Conservation (phyloP, 2,113 vertebrate genomes). For the Xiphorhynchus elegans region DNA sequence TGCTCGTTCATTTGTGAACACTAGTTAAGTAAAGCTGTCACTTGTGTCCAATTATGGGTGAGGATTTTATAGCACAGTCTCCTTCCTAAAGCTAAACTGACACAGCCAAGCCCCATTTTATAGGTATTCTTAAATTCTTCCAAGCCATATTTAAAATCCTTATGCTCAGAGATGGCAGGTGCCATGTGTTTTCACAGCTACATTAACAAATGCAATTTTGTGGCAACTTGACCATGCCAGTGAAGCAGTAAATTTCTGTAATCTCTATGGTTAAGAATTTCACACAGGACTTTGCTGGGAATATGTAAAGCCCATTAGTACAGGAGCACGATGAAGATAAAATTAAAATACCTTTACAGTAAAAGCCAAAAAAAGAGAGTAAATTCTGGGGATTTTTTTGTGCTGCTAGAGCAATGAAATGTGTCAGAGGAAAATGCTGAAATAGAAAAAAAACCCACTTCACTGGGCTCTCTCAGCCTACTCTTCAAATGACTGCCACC, state of each 20-base stretch:
- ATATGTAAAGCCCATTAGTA: constrained; percentile 40
- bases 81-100: constrained; percentile 38
- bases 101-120: constrained; percentile 32
- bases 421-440: neutral
- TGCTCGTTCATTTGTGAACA: constrained; percentile 56
- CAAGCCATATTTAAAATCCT: constrained; percentile 55
- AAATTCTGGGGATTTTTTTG: neutral
- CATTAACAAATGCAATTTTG: constrained; percentile 64
- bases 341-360: constrained; percentile 41
- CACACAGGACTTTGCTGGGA: constrained; percentile 36
- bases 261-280: constrained; percentile 59
- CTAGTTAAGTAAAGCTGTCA: constrained; percentile 60
- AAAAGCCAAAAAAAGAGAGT: neutral
- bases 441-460: neutral
- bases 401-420: neutral
- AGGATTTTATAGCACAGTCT: constrained; percentile 41
- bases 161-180: constrained; percentile 17
- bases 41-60: constrained; percentile 57
- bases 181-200: constrained; percentile 62
- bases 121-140: constrained; percentile 38
- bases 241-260: constrained; percentile 63
- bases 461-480: neutral
- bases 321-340: constrained; percentile 5
- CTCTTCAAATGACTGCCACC: neutral
- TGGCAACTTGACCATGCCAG: constrained; percentile 50